Evolutionary conservation across 2,797 vertebrate genomes (phyloP).

Genomic region (Eleutherodactylus coqui): DNA sequence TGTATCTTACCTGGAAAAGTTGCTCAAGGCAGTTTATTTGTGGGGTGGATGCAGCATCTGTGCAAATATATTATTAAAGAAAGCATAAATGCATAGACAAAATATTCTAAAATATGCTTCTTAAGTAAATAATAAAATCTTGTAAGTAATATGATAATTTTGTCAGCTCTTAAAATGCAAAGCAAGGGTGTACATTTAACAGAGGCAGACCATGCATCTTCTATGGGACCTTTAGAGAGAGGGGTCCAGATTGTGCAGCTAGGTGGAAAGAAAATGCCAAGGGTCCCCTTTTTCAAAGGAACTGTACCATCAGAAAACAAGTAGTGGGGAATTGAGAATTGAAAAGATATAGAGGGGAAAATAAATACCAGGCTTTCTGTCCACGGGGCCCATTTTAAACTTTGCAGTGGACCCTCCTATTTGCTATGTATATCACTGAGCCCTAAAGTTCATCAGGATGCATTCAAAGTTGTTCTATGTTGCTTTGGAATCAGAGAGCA

Average conservation of each 20-base stretch:
- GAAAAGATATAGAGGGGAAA: no score
- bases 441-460: no score
- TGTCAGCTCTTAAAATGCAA: background rate
- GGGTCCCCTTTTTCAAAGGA: no score
- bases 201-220: no score
- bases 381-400: background rate
- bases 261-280: background rate
- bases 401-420: background rate
- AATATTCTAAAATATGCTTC: no score
- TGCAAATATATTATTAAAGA: background rate
- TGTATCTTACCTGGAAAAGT: slow-evolving; percentile 29
- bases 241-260: no score
- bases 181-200: no score
- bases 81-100: background rate
- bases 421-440: background rate
- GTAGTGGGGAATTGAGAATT: background rate
- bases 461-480: no score
- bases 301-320: no score
- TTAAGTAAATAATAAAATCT: background rate
- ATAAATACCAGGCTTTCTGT: background rate
- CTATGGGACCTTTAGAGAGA: no score
- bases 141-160: background rate
- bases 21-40: slow-evolving; percentile 13
- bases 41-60: slow-evolving; percentile 18
- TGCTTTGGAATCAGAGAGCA: background rate